Conservation (phyloP, 2,797 vertebrate genomes). For the Antrozous pallidus region DNA sequence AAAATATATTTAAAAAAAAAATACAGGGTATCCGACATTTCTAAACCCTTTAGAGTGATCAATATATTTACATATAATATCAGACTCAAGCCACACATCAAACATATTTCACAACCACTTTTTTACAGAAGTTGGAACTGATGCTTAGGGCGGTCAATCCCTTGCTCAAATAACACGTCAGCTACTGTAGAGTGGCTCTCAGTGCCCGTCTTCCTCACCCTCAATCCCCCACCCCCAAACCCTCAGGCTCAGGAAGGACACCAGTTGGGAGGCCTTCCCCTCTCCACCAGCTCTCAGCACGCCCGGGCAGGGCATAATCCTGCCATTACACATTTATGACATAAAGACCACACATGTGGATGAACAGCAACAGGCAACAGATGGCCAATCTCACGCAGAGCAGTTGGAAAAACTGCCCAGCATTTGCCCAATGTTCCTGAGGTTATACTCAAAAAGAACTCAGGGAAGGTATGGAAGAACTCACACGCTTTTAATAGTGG, state of each 20-base stretch:
- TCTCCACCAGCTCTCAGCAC: not conserved
- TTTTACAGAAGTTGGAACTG: not conserved
- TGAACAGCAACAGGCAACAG: not conserved
- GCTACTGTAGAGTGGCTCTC: not conserved
- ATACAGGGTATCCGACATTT: not conserved
- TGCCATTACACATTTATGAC: constrained; percentile 5
- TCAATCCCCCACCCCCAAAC: not conserved
- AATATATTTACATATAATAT: not conserved
- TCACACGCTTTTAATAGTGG: not conserved
- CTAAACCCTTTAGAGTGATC: not conserved
- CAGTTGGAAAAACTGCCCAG: not conserved
- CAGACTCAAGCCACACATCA: not conserved
- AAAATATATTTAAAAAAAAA: too few relatives aligned
- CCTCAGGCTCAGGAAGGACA: not conserved
- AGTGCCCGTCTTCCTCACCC: not conserved
- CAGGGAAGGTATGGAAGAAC: not conserved
- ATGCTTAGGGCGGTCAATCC: not conserved
- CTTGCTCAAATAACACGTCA: not conserved
- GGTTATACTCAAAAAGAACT: constrained; percentile 18
- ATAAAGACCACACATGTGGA: not conserved
- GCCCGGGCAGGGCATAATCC: not conserved
- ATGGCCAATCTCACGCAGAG: not conserved
- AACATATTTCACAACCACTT: not conserved
- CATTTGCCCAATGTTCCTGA: not conserved
- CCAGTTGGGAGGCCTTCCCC: not conserved